Evolutionary conservation across 2,888 invertebrate species (phyloP).

Genomic region (Metalampra italica): DNA sequence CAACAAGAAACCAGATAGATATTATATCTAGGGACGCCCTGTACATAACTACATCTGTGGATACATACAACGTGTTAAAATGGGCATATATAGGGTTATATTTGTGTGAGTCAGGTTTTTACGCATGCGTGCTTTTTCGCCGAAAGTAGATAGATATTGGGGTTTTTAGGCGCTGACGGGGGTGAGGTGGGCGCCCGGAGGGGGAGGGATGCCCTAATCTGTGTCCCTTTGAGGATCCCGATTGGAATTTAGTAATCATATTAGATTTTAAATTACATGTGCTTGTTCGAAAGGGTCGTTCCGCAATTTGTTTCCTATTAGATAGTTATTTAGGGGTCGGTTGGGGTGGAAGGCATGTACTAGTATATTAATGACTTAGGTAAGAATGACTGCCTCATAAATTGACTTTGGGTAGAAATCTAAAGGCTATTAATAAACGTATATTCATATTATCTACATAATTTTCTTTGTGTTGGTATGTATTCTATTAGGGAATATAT

Average conservation of each 20-base stretch:
- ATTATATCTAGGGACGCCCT: slow-evolving; percentile 56
- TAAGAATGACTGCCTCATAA: neutral
- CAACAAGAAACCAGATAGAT: slow-evolving; percentile 64
- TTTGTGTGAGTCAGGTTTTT: slow-evolving; percentile 65
- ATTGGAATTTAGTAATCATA: slow-evolving; percentile 78
- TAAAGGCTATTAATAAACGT: too few relatives aligned
- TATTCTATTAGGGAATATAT: too few relatives aligned
- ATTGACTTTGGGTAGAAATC: neutral
- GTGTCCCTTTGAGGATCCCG: slow-evolving; percentile 71
- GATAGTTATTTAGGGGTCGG: slow-evolving; percentile 41
- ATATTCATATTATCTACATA: neutral
- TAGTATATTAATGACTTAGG: neutral
- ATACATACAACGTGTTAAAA: slow-evolving; percentile 43
- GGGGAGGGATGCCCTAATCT: slow-evolving; percentile 65
- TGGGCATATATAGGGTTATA: slow-evolving; percentile 54
- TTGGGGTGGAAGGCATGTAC: neutral
- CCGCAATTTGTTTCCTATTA: slow-evolving; percentile 68
- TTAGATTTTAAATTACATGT: slow-evolving; percentile 78
- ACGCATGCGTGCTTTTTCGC: slow-evolving; percentile 74
- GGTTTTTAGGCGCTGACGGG: slow-evolving; percentile 63
- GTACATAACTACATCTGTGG: slow-evolving; percentile 38
- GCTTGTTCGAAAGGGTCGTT: slow-evolving; percentile 54
- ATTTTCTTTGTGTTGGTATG: neutral
- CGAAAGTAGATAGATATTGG: slow-evolving; percentile 73
- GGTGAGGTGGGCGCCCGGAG: slow-evolving; percentile 28